Base-by-base conservation (phyloP, 2,888 invertebrate genomes). In the Eupithecia pulchellata region DNA sequence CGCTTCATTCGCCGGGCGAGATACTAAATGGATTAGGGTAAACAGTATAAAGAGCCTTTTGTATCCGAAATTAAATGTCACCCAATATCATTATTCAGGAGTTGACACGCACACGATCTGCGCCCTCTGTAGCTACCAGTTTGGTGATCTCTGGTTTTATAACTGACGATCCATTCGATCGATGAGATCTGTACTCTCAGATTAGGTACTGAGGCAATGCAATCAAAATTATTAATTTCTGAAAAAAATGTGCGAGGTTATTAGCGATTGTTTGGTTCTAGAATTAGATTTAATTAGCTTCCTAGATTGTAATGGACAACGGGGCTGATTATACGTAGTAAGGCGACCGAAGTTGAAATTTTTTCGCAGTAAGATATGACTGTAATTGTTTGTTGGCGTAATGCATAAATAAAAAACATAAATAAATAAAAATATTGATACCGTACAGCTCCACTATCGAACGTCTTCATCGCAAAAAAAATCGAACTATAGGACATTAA, bases 61-160 rank as follows among this genome's bases (percentile, higher is more conserved):
- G 93, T 93, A 93, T 91, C 89, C 88, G 81, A 93, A 93, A 93
- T 93, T 92, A 93, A 93, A 93, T 87, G 93, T 93, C 93, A 92
- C 86, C 88, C 90, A 83, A 83, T 85, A 90, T 93, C 93, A 92
- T 93, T 93, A 93, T 91, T 93, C 91, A 92, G 88, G 78, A 80
- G 81, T 84, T 90, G 91, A 91, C 91, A 88, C 89, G 87, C 88
- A 87, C 86, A 84, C 88, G 87, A 89, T 88, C 85, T 84, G 85
- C 84, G 86, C 84, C 83, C 86, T 85, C 67, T 65, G 67, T 64
- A 55, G 66, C 61, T 73, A 69, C 69, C 73, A 73, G 73, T 69
- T 69, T 39, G 64, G n/a, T 9, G 63, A 55, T 66, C 30, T 3
- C 13, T 14, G 47, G 25, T 66, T 62, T 88, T 87, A 87, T 55